phyloP scores from a whole-genome alignment of 2,888 invertebrate genomes.

The Synanthedon myopaeformis region DNA sequence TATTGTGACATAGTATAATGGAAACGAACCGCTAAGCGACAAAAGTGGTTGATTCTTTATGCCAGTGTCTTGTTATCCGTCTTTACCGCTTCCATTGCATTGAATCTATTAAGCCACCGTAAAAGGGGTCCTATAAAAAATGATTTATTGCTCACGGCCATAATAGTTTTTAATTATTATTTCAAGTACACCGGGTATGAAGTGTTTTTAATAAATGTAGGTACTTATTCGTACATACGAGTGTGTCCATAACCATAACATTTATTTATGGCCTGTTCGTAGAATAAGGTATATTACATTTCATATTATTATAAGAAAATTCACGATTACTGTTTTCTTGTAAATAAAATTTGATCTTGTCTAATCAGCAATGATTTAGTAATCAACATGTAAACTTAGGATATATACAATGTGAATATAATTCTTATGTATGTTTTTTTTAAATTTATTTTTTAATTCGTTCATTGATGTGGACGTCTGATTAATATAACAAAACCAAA shows the following conservation, averaged over 20 bases:
- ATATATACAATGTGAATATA: too few relatives aligned
- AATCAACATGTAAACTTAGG: too few relatives aligned
- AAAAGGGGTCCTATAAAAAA: constrained; percentile 52
- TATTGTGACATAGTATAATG: neutral
- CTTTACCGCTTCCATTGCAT: constrained; percentile 37
- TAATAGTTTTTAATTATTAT: constrained; percentile 59
- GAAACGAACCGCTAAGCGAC: neutral
- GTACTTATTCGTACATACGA: neutral
- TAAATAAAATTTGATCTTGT: too few relatives aligned
- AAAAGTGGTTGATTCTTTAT: constrained; percentile 10
- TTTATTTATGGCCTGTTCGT: neutral
- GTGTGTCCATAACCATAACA: too few relatives aligned
- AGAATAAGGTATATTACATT: neutral
- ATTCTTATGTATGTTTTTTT: too few relatives aligned
- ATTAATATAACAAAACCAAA: too few relatives aligned
- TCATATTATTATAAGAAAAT: too few relatives aligned
- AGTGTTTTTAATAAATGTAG: neutral
- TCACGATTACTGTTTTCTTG: too few relatives aligned
- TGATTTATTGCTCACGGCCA: constrained; percentile 42
- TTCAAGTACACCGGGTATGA: constrained; percentile 1
- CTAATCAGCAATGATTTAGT: too few relatives aligned
- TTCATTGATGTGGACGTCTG: too few relatives aligned
- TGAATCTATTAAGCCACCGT: constrained; percentile 50
- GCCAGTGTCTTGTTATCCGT: constrained; percentile 42
- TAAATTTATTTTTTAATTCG: too few relatives aligned